Evolutionary conservation across 1,140 invertebrate species (phyloP).

Genomic region (Sycobia sp.): DNA sequence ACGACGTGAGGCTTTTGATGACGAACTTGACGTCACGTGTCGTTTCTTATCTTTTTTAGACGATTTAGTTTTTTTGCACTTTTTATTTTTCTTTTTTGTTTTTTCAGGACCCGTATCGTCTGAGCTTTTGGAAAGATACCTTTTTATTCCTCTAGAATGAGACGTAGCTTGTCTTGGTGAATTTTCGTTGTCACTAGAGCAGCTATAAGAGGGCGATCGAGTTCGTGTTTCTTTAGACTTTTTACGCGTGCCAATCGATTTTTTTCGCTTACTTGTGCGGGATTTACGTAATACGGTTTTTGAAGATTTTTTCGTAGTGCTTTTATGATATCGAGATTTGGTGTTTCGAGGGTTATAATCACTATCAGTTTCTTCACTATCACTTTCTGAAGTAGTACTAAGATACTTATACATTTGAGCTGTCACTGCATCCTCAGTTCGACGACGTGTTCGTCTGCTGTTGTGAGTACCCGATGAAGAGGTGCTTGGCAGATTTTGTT

Average conservation of each 20-base stretch:
- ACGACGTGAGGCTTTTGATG: neutral
- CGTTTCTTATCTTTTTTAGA: slow-evolving; percentile 29
- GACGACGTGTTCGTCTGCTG: slow-evolving; percentile 7
- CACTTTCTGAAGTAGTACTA: slow-evolving; percentile 9
- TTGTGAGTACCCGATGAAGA: neutral
- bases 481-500: slow-evolving; percentile 30
- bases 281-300: slow-evolving; percentile 16
- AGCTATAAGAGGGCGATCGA: slow-evolving; percentile 34
- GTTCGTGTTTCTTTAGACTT: neutral
- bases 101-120: neutral
- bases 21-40: neutral
- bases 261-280: slow-evolving; percentile 34
- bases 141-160: neutral
- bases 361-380: slow-evolving; percentile 39
- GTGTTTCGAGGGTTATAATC: slow-evolving; percentile 38
- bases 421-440: neutral
- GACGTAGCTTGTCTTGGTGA: neutral
- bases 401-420: slow-evolving; percentile 19
- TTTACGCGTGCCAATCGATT: slow-evolving; percentile 29
- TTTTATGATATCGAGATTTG: slow-evolving; percentile 25
- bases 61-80: slow-evolving; percentile 18
- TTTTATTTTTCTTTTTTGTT: slow-evolving; percentile 13
- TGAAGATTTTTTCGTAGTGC: slow-evolving; percentile 30
- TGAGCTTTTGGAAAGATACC: slow-evolving; percentile 11
- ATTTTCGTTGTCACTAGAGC: slow-evolving; percentile 27